A percentile compares a stretch with the other conserved stretches of the same genome.
phyloP scores from a whole-genome alignment of 2,888 invertebrate genomes.

The Habrosyne pyritoides region DNA sequence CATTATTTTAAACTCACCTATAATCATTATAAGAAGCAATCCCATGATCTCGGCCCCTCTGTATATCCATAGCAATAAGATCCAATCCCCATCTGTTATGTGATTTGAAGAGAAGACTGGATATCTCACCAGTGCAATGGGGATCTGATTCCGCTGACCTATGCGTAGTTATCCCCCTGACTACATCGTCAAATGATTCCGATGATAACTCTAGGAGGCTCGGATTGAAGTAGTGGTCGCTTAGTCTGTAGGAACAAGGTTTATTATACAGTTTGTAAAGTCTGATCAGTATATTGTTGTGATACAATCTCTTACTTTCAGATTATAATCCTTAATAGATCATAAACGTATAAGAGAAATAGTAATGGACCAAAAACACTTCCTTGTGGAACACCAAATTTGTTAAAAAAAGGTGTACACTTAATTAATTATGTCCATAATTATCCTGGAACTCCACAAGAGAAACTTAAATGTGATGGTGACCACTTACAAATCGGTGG shows the following conservation, averaged over 20 bases:
- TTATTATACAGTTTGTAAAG: neutral
- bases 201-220: conserved; percentile 75
- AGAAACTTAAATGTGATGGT: too few relatives aligned
- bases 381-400: neutral
- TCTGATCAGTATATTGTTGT: too few relatives aligned
- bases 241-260: conserved; percentile 61
- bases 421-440: neutral
- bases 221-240: conserved; percentile 83
- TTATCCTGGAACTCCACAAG: too few relatives aligned
- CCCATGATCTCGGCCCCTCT: conserved; percentile 86
- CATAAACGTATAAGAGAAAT: neutral
- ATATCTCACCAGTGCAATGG: conserved; percentile 75
- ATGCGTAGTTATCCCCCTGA: conserved; percentile 82
- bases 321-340: too few relatives aligned
- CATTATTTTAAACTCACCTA: conserved; percentile 55
- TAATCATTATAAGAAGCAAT: conserved; percentile 86
- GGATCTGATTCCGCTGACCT: conserved; percentile 83
- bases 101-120: conserved; percentile 77
- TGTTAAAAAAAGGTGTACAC: neutral
- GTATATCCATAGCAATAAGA: conserved; percentile 85
- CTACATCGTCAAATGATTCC: conserved; percentile 78
- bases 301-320: too few relatives aligned
- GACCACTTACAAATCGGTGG: too few relatives aligned
- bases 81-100: conserved; percentile 82
- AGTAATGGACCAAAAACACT: neutral